A percentile compares a stretch with the other conserved stretches of the same genome.
These are phyloP conservation scores for Pseudomyrmex gracilis DNA, from an alignment of 1,140 invertebrate genomes.

Conservation along the genomic window DNA sequence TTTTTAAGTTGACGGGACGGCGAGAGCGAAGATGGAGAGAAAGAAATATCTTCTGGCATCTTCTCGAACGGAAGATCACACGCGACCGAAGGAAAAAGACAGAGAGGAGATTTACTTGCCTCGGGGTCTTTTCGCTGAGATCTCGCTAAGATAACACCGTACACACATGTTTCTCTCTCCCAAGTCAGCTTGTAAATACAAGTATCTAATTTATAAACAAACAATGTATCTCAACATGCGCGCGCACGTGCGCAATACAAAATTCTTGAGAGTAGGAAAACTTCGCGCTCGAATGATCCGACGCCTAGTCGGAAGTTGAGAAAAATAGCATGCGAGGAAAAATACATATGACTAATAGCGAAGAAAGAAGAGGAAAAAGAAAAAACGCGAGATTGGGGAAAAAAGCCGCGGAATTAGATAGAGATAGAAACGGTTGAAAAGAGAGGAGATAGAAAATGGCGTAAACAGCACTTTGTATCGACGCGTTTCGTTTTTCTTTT, in stretches of 20 bases:
- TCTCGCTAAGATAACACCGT: neutral
- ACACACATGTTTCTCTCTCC: neutral
- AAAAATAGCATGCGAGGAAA: conserved; percentile 2
- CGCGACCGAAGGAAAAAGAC: neutral
- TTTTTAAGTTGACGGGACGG: conserved; percentile 49
- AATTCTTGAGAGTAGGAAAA: neutral
- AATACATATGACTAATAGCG: neutral
- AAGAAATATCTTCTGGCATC: conserved; percentile 28
- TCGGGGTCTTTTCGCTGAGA: conserved; percentile 4
- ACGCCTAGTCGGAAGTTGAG: neutral
- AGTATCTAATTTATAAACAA: neutral
- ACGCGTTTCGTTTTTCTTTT: conserved; percentile 59
- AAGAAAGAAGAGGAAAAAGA: neutral
- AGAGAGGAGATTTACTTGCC: neutral
- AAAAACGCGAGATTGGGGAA: neutral
- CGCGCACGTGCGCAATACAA: neutral
- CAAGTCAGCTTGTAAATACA: neutral
- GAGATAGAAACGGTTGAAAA: conserved; percentile 32
- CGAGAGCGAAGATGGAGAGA: neutral
- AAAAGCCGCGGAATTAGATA: conserved; percentile 18
- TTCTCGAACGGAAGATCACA: neutral
- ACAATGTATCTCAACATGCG: neutral
- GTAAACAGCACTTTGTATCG: conserved; percentile 74
- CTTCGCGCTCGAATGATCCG: conserved; percentile 5
- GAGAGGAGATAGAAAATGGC: conserved; percentile 19